phyloP scores from a whole-genome alignment of 2,797 vertebrate genomes.

The Chelidonichthys spinosus region DNA sequence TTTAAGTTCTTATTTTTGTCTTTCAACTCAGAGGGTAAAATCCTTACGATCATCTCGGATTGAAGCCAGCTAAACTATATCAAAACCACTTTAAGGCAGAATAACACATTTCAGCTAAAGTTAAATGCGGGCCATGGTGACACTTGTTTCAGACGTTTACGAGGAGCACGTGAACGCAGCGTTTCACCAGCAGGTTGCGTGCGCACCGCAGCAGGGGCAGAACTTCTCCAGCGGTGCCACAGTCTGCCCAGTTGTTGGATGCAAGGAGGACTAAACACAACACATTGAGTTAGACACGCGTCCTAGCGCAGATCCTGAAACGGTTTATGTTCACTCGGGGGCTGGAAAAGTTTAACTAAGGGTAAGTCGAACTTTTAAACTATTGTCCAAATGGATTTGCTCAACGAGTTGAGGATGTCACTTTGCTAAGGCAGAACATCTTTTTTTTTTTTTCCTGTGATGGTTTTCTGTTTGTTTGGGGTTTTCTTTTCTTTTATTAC shows the following conservation, averaged over 20 bases:
- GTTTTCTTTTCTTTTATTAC: slow-evolving; percentile 30
- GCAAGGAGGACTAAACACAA: slow-evolving; percentile 30
- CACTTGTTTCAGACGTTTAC: slow-evolving; percentile 27
- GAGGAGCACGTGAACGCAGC: slow-evolving; percentile 69
- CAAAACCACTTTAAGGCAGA: background rate
- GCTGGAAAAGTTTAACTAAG: slow-evolving; percentile 59
- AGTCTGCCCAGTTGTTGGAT: slow-evolving; percentile 39
- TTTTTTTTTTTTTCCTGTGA: slow-evolving; percentile 19
- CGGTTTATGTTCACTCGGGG: slow-evolving; percentile 8
- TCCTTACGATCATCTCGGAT: background rate
- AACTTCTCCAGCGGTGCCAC: slow-evolving; percentile 49
- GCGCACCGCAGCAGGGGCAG: slow-evolving; percentile 45
- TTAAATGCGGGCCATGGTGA: background rate
- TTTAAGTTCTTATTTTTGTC: too few relatives aligned
- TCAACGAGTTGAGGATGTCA: slow-evolving; percentile 31
- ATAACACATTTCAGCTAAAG: background rate
- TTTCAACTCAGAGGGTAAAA: background rate
- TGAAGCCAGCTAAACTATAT: background rate
- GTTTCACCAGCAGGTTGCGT: slow-evolving; percentile 38
- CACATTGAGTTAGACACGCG: slow-evolving; percentile 28
- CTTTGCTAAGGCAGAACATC: slow-evolving; percentile 42
- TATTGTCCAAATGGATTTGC: slow-evolving; percentile 8
- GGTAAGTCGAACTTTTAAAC: slow-evolving; percentile 71
- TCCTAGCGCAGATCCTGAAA: slow-evolving; percentile 1
- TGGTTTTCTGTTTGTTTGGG: slow-evolving; percentile 10